Base-by-base conservation (phyloP, 2,797 vertebrate species). In the Pelodytes ibericus region DNA sequence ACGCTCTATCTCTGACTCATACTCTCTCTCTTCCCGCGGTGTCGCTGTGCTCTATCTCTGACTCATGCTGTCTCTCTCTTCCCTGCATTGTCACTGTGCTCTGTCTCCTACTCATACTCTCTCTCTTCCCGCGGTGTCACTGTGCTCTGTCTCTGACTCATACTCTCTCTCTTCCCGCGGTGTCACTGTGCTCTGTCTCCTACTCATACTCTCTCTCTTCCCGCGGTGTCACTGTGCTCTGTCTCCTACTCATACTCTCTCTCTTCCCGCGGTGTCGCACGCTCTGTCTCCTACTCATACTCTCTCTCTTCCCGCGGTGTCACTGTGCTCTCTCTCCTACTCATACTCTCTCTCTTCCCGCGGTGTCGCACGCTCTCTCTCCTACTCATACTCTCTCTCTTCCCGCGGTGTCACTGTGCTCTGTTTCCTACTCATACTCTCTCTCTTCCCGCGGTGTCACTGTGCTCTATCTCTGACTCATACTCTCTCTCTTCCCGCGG, bases 211-310 rank as follows among this genome's bases (percentile, higher is more conserved):
- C 8, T 20, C 20, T 24, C 11, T 5, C 0, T 1, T 3, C 0
- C 73, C 95, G 95, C 81, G n/a, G n/a, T n/a, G n/a, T n/a, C n/a
- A n/a, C n/a, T n/a, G 4, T 10, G 3, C 5, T 10, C 26, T 59
- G 57, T 57, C 53, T 60, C 20, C 26, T 2, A 16, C 4, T 64
- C 20, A 15, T 24, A 1, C 49, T 7, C 8, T 20, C 20, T 24
- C 11, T 5, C 0, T 1, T 3, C 0, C 73, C 95, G 95, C 81
- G 4, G n/a, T n/a, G n/a, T n/a, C n/a, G n/a, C n/a, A n/a, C 24
- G 3, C 5, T 10, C 26, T 59, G 57, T 57, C 53, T 60, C 20
- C 26, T 2, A 16, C 4, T 64, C 20, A 15, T 24, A 1, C 49
- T 7, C 8, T 20, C 20, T 24, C 11, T 5, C 0, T 1, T 3